Percentiles rank a stretch among this genome's conserved stretches.
These are phyloP conservation scores for Merluccius polli DNA, from an alignment of 2,797 vertebrate genomes.

Conservation along the genomic window DNA sequence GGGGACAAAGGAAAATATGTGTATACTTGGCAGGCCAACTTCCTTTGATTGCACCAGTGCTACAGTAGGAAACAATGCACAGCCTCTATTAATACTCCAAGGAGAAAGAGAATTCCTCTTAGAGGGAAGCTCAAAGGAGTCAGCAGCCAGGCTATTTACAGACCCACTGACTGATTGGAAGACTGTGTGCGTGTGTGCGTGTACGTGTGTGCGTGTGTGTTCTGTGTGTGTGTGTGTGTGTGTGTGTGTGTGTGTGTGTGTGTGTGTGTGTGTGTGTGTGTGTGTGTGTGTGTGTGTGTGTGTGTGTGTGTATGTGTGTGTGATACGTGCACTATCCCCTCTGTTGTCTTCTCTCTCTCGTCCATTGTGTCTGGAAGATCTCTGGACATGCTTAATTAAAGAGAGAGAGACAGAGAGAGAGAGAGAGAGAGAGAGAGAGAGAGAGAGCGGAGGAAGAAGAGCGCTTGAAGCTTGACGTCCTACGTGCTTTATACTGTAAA, in stretches of 20 bases:
- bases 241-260: background rate
- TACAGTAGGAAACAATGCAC: slow-evolving; percentile 74
- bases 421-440: too few relatives aligned
- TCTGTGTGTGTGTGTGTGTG: slow-evolving; percentile 21
- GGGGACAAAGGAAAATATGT: slow-evolving; percentile 77
- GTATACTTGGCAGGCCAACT: slow-evolving; percentile 71
- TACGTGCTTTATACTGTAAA: too few relatives aligned
- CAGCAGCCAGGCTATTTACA: slow-evolving; percentile 66
- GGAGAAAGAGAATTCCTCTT: slow-evolving; percentile 72
- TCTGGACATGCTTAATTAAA: too few relatives aligned
- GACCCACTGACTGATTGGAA: slow-evolving; percentile 67
- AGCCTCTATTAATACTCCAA: slow-evolving; percentile 72
- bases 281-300: slow-evolving; percentile 29
- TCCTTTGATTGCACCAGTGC: slow-evolving; percentile 74
- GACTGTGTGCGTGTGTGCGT: background rate
- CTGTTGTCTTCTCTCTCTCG: too few relatives aligned
- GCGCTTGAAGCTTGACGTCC: too few relatives aligned
- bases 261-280: slow-evolving; percentile 19
- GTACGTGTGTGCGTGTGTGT: slow-evolving; percentile 10
- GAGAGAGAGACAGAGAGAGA: too few relatives aligned
- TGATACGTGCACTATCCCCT: background rate
- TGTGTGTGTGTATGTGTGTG: slow-evolving; percentile 4
- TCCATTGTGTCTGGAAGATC: too few relatives aligned
- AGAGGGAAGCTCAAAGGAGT: slow-evolving; percentile 74
- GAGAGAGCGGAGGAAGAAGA: too few relatives aligned